Conservation (phyloP, 2,888 invertebrate genomes). For the Dromius quadrimaculatus region DNA sequence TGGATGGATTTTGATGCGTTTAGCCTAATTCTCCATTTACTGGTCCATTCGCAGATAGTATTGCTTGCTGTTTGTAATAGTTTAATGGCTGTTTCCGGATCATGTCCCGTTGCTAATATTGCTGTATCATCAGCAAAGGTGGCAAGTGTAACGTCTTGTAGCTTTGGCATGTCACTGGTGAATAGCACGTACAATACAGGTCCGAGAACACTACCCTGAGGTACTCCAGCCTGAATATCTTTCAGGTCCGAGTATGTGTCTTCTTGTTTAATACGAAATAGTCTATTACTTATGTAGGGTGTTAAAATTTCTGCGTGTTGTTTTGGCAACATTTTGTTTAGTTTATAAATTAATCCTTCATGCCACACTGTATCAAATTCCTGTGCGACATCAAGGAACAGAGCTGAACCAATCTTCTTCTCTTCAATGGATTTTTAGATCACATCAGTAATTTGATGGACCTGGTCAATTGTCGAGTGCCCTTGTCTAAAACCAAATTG, state of each 20-base stretch:
- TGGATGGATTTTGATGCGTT: slow-evolving; percentile 54
- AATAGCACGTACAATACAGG: slow-evolving; percentile 48
- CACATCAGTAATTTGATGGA: neutral
- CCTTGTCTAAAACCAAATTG: too few species aligned
- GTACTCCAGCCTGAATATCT: slow-evolving; percentile 53
- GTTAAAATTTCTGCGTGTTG: slow-evolving; percentile 24
- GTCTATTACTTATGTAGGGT: slow-evolving; percentile 29
- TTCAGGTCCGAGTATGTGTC: neutral
- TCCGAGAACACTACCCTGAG: slow-evolving; percentile 52
- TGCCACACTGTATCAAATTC: slow-evolving; percentile 49
- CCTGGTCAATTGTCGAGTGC: neutral
- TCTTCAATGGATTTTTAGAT: neutral
- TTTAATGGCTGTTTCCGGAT: slow-evolving; percentile 32
- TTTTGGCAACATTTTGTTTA: neutral
- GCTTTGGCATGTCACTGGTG: slow-evolving; percentile 50
- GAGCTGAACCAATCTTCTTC: neutral
- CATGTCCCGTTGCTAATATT: slow-evolving; percentile 37
- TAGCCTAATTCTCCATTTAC: slow-evolving; percentile 54
- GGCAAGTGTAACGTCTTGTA: slow-evolving; percentile 41
- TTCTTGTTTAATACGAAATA: slow-evolving; percentile 47
- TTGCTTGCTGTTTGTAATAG: slow-evolving; percentile 42
- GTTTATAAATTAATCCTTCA: too few species aligned
- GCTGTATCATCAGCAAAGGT: slow-evolving; percentile 51
- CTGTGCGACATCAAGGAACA: slow-evolving; percentile 45
- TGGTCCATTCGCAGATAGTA: slow-evolving; percentile 46